Base-by-base conservation (phyloP, 2,888 invertebrate genomes). In the Cartodere bifasciata region DNA sequence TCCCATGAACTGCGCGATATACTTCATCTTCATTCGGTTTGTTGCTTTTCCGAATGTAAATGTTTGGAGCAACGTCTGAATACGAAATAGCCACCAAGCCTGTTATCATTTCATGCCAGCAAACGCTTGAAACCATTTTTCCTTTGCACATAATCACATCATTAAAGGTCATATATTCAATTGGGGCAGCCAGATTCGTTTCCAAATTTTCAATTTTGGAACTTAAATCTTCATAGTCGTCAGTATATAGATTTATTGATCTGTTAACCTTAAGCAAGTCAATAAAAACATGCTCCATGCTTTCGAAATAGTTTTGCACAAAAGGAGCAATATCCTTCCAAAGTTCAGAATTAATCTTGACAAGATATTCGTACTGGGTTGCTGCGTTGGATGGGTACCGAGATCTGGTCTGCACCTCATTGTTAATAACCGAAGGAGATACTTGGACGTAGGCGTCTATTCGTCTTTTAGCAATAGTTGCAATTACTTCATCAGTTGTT, bases 51-150 rank as follows among this genome's bases (percentile, higher is more conserved):
- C 5, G 6, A 5, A 38, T 13, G 45, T 62, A 67, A 50, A 64
- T 61, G 20, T 64, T 62, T 2, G 68, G 63, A 1, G 70, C 67
- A 20, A 55, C 63, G 42, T 74, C 70, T 0, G 72, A 63, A 45
- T 83, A 84, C n/a, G 73, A 64, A 16, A 73, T 66, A 1, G 73
- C 78, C 2, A 75, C 65, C 6, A 76, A 64, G 1, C 81, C 83
- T 0, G 75, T 68, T 65, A 75, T 67, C 54, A 72, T 65, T 0
- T 76, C 79, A 59, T 82, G 82, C 73, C 82, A 84, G 36, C 64
- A 64, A 9, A 72, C 63, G 36, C 68, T 63, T 4, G 73, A 69
- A 21, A 84, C 70, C 52, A 68, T 73, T 43, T 77, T 78, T 36
- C 72, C 67, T 49, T 70, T 70, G 36, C 75, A 75, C 47, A 70